Percentiles rank a stretch among this genome's conserved stretches.
Evolutionary conservation across 1,140 invertebrate species (phyloP).

Genomic region (Drosophila jambulina): DNA sequence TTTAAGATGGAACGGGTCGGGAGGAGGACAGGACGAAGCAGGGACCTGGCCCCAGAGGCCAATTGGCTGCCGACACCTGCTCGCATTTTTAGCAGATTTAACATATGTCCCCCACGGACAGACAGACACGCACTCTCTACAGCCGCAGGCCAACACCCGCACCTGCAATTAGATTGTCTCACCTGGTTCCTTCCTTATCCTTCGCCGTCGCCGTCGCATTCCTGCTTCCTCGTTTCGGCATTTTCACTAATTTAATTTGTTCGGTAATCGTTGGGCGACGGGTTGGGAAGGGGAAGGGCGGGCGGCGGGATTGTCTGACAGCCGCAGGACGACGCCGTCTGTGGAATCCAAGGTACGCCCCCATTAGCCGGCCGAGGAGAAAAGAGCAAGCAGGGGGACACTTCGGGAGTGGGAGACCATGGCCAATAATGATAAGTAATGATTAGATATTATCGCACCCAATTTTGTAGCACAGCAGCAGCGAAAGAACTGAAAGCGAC

Average conservation of each 20-base stretch:
- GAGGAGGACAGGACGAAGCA: not conserved
- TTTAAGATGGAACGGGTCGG: slow-evolving; percentile 44
- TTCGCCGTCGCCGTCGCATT: not conserved
- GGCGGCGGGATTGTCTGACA: slow-evolving; percentile 19
- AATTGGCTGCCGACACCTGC: slow-evolving; percentile 57
- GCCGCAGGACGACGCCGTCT: slow-evolving; percentile 3
- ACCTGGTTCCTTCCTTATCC: slow-evolving; percentile 36
- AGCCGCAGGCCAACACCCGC: slow-evolving; percentile 1
- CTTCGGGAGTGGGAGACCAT: slow-evolving; percentile 23
- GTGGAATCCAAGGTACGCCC: slow-evolving; percentile 44
- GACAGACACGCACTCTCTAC: slow-evolving; percentile 10
- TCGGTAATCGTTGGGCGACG: slow-evolving; percentile 62
- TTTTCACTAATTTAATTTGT: slow-evolving; percentile 80
- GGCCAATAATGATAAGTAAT: slow-evolving; percentile 82
- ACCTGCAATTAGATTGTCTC: slow-evolving; percentile 72
- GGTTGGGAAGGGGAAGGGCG: slow-evolving; percentile 11
- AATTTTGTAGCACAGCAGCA: slow-evolving; percentile 56
- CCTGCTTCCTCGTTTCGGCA: slow-evolving; percentile 51
- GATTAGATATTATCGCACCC: slow-evolving; percentile 80
- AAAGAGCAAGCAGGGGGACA: slow-evolving; percentile 4
- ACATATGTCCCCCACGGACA: slow-evolving; percentile 30
- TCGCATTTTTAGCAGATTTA: slow-evolving; percentile 56
- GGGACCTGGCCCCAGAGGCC: slow-evolving; percentile 33
- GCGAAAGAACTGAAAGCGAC: slow-evolving; percentile 53
- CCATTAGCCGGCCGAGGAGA: slow-evolving; percentile 39